Percentiles rank a stretch among this genome's conserved stretches.
These are phyloP conservation scores for Pedicia rivosa DNA, from an alignment of 2,888 invertebrate genomes.

Conservation along the genomic window DNA sequence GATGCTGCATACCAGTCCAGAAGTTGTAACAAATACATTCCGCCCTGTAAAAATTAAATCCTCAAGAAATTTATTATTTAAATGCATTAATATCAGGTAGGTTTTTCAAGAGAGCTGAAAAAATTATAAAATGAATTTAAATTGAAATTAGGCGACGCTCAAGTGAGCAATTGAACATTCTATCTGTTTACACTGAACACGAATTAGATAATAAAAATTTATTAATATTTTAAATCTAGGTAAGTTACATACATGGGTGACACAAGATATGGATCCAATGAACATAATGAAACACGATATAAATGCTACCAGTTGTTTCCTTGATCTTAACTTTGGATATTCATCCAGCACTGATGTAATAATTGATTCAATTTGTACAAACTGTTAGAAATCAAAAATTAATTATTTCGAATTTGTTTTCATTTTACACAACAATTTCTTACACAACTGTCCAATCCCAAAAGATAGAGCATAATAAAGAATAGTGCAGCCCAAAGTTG, in stretches of 20 bases:
- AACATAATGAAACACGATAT: constrained; percentile 44
- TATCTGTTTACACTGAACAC: no score
- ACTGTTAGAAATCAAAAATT: constrained; percentile 36
- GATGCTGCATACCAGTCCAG: constrained; percentile 80
- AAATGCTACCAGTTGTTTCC: constrained; percentile 44
- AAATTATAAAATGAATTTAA: no score
- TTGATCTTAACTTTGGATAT: constrained; percentile 38
- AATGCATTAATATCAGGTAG: no score
- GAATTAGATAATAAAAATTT: no score
- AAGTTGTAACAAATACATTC: constrained; percentile 69
- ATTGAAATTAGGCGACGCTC: no score
- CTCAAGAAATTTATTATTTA: constrained; percentile 1
- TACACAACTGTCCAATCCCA: constrained; percentile 66
- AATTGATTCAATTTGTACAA: constrained; percentile 68
- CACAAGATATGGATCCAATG: constrained; percentile 48
- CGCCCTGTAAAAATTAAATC: constrained; percentile 40
- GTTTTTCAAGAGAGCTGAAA: no score
- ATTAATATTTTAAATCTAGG: no score
- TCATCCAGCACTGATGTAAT: constrained; percentile 60
- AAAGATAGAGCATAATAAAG: constrained; percentile 66
- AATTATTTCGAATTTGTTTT: not conserved
- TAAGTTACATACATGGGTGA: constrained; percentile 47
- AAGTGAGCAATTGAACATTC: no score
- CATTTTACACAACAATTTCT: constrained; percentile 32
- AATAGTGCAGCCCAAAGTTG: constrained; percentile 64